phyloP scores from a whole-genome alignment of 2,888 invertebrate species.

The Dasysyrphus tricinctus region DNA sequence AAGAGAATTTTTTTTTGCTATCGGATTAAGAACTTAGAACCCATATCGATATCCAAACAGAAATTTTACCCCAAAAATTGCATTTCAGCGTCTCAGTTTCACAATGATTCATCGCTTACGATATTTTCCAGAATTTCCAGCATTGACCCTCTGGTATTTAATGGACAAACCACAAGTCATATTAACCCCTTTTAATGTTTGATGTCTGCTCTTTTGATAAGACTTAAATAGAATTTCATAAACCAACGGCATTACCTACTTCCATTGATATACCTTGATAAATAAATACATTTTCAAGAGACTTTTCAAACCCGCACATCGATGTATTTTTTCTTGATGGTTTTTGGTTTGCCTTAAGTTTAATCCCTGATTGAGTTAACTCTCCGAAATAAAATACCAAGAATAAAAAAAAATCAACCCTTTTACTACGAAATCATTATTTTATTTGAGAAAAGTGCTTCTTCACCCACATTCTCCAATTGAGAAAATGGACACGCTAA shows the following conservation, averaged over 20 bases:
- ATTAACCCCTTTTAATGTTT: not conserved
- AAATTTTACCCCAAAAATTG: not conserved
- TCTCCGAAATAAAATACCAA: not conserved
- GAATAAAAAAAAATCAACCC: slow-evolving; percentile 43
- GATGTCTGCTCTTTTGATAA: slow-evolving; percentile 18
- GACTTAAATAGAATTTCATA: slow-evolving; percentile 26
- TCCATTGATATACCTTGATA: slow-evolving; percentile 9
- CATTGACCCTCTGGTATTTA: not conserved
- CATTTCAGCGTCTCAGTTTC: not conserved
- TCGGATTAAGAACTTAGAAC: not conserved
- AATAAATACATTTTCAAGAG: slow-evolving; percentile 56
- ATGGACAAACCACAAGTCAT: slow-evolving; percentile 13
- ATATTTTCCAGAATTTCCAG: not conserved
- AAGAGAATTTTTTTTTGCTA: too few species aligned
- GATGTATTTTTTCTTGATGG: slow-evolving; percentile 17
- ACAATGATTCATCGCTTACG: not conserved
- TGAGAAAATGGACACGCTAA: slow-evolving; percentile 65
- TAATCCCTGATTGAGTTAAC: slow-evolving; percentile 51
- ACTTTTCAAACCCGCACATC: slow-evolving; percentile 55
- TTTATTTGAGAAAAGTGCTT: slow-evolving; percentile 29
- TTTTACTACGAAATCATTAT: slow-evolving; percentile 33
- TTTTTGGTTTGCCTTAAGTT: slow-evolving; percentile 41
- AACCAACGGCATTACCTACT: slow-evolving; percentile 24
- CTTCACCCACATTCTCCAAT: slow-evolving; percentile 58
- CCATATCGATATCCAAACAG: not conserved